Conservation (phyloP, 53 echinoderm and acorn worm species). For the Actinopyga echinites region DNA sequence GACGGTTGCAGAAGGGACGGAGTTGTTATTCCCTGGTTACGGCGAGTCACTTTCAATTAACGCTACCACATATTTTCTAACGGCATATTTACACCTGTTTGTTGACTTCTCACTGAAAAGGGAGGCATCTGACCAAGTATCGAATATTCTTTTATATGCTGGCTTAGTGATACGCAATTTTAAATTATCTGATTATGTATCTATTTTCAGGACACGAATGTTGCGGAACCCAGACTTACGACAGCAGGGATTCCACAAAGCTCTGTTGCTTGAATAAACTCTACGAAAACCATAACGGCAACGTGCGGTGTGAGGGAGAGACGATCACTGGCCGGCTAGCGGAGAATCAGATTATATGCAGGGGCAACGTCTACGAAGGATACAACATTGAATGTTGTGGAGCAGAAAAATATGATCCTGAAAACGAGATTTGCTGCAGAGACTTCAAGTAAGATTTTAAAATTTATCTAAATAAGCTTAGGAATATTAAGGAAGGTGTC, state of each 20-base stretch:
- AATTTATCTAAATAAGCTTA: no score
- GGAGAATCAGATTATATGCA: slow-evolving; percentile 4
- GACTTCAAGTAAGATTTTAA: not conserved
- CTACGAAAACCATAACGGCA: not conserved
- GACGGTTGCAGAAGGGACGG: no score
- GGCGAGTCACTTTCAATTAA: no score
- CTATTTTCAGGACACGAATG: slow-evolving; percentile 39
- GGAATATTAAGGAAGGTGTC: no score
- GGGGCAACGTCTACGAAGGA: not conserved
- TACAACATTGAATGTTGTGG: slow-evolving; percentile 18
- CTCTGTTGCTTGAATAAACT: slow-evolving; percentile 64
- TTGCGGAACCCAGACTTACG: slow-evolving; percentile 58
- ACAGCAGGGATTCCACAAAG: slow-evolving; percentile 1
- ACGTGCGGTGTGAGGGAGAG: not conserved
- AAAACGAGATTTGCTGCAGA: slow-evolving; percentile 6
- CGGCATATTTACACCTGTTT: no score
- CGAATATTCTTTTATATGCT: no score
- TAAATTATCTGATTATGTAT: not conserved
- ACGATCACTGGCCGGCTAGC: slow-evolving; percentile 3
- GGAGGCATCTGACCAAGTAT: no score
- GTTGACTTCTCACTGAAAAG: no score
- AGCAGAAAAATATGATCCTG: not conserved
- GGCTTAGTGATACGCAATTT: not conserved
- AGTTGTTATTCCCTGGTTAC: no score
- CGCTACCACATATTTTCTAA: no score